These are phyloP conservation scores for Hemiscyllium ocellatum DNA, from an alignment of 2,113 vertebrate species.

Conservation along the genomic window DNA sequence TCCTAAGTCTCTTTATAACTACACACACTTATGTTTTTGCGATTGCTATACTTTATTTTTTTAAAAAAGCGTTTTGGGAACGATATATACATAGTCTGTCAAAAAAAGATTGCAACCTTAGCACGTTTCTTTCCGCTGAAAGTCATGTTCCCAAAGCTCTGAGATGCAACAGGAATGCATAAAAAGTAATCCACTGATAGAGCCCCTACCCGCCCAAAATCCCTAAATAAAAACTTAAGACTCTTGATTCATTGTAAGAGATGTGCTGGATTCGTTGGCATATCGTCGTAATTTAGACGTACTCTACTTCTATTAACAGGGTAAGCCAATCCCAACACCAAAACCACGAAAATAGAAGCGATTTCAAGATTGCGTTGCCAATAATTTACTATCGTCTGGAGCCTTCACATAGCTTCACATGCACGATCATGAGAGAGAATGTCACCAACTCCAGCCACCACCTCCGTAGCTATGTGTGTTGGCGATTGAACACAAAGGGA, in stretches of 20 bases:
- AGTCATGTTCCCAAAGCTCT: background rate
- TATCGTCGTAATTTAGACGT: background rate
- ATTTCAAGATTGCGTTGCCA: background rate
- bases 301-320: background rate
- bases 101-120: background rate
- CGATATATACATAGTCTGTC: background rate
- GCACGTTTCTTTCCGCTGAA: background rate
- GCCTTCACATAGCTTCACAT: background rate
- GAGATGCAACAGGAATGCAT: background rate
- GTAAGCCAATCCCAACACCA: background rate
- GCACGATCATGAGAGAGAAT: background rate
- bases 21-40: background rate
- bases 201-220: background rate
- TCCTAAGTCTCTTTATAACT: background rate
- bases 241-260: background rate
- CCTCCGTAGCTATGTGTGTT: background rate
- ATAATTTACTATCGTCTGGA: background rate
- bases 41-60: background rate
- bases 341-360: background rate
- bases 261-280: background rate
- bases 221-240: background rate
- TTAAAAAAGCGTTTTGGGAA: background rate
- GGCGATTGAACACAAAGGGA: background rate
- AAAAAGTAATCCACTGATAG: background rate
- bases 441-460: background rate